phyloP scores from a whole-genome alignment of 2,888 invertebrate genomes.

The Petrolisthes cinctipes region DNA sequence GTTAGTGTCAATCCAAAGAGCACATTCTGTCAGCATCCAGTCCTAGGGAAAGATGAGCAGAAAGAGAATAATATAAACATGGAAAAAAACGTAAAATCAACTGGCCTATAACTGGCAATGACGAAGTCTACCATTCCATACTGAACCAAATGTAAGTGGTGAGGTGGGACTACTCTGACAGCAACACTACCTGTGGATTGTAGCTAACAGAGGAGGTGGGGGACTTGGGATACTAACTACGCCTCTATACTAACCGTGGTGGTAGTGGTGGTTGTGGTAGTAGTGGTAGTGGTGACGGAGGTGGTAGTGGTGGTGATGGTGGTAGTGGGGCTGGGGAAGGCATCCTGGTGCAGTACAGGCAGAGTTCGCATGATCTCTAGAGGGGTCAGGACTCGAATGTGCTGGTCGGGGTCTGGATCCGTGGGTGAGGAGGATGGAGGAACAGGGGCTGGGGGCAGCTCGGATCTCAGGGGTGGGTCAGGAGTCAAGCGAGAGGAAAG shows the following conservation, averaged over 20 bases:
- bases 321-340: constrained; percentile 63
- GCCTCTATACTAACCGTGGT: constrained; percentile 63
- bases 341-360: constrained; percentile 71
- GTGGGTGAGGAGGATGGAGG: constrained; percentile 37
- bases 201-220: constrained; percentile 19
- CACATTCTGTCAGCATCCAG: not conserved
- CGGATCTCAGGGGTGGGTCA: constrained; percentile 38
- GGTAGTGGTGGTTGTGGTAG: constrained; percentile 56
- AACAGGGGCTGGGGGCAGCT: constrained; percentile 39
- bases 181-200: constrained; percentile 27
- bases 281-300: constrained; percentile 56
- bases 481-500: constrained; percentile 50
- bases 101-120: not conserved
- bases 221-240: constrained; percentile 36
- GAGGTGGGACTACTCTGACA: constrained; percentile 16
- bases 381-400: constrained; percentile 88
- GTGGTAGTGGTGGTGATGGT: constrained; percentile 48
- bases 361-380: constrained; percentile 92
- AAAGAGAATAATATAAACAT: not conserved
- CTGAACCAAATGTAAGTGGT: not conserved
- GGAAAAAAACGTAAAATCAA: not conserved
- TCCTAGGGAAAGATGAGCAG: not conserved
- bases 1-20: not conserved
- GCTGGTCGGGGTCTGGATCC: constrained; percentile 75
- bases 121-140: constrained; percentile 23